Evolutionary conservation across 2,888 invertebrate genomes (phyloP).

Genomic region (Lymantria dispar): DNA sequence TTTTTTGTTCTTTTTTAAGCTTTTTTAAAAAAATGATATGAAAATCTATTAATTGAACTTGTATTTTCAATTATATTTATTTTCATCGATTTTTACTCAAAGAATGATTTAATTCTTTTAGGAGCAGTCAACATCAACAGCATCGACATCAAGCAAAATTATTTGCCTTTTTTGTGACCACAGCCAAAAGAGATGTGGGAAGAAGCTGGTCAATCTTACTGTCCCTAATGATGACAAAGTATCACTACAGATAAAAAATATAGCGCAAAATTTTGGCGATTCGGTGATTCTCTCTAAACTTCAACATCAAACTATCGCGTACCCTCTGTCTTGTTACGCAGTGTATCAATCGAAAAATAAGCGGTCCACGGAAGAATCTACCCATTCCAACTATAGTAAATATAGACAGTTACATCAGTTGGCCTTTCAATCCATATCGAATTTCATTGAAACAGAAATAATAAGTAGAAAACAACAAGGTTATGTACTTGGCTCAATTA

Average conservation of each 20-base stretch:
- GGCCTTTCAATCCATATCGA: conserved; percentile 1
- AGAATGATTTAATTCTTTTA: neutral
- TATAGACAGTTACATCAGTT: conserved; percentile 2
- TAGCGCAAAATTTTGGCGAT: no score
- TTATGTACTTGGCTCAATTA: conserved; percentile 17
- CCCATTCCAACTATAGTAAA: conserved; percentile 1
- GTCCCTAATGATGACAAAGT: no score
- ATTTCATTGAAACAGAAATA: conserved; percentile 1
- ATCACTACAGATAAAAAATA: no score
- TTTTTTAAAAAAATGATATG: neutral
- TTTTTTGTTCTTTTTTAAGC: neutral
- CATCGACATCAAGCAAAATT: no score
- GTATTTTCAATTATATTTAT: no score
- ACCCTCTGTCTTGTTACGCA: conserved; percentile 16
- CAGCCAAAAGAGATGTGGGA: no score
- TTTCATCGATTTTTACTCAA: neutral
- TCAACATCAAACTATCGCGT: conserved; percentile 14
- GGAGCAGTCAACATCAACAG: no score
- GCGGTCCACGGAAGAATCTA: conserved; percentile 1
- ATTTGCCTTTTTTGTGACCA: no score
- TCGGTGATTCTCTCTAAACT: conserved; percentile 9
- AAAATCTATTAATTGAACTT: no score
- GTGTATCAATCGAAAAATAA: conserved; percentile 12
- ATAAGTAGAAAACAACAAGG: conserved; percentile 13
- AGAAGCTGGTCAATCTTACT: no score